A percentile compares a stretch with the other conserved stretches of the same genome.
Evolutionary conservation across 2,888 invertebrate species (phyloP).

Genomic region (Poecilobothrus nobilitatus): DNA sequence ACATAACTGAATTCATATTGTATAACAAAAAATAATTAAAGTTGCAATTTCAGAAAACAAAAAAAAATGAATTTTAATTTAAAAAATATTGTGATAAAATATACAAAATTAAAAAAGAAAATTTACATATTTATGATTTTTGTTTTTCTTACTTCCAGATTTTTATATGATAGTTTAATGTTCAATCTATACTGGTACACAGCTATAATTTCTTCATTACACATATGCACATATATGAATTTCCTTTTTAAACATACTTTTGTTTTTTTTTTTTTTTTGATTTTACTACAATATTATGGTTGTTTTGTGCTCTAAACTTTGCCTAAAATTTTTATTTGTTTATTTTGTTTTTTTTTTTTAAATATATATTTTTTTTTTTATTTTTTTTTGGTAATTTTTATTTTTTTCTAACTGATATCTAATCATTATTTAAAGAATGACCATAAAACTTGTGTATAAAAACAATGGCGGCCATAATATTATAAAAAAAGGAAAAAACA

Average conservation of each 20-base stretch:
- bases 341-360: neutral
- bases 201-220: too few relatives aligned
- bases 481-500: neutral
- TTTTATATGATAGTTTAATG: neutral
- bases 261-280: neutral
- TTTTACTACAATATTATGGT: neutral
- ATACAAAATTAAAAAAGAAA: too few relatives aligned
- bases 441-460: conserved; percentile 2
- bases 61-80: too few relatives aligned
- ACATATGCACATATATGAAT: neutral
- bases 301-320: neutral
- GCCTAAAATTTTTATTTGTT: neutral
- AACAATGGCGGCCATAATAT: neutral
- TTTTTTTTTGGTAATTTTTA: neutral
- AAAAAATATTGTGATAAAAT: too few relatives aligned
- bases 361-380: neutral
- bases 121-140: too few relatives aligned
- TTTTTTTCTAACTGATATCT: neutral
- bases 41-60: neutral
- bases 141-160: neutral
- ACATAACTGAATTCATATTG: too few relatives aligned
- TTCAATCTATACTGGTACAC: neutral
- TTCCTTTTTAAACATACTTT: neutral
- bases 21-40: too few relatives aligned
- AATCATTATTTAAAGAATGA: neutral